These are phyloP conservation scores for Petrocephalus sullivani DNA, from an alignment of 2,797 vertebrate species.

Conservation along the genomic window DNA sequence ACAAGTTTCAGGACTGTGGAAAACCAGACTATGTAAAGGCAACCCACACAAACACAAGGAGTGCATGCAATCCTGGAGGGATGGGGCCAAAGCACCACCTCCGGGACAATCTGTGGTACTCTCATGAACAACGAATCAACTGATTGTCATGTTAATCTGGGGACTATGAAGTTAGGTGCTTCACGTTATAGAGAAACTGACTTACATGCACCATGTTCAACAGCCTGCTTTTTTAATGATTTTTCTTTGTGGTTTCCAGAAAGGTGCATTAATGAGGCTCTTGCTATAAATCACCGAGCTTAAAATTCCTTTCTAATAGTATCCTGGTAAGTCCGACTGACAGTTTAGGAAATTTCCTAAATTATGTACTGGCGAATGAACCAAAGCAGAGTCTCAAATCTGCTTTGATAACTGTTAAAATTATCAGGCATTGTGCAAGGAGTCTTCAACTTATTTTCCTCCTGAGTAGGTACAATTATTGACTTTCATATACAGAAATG, in stretches of 20 bases:
- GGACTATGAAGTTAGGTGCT: background rate
- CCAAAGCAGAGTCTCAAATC: background rate
- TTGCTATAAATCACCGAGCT: background rate
- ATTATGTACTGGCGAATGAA: background rate
- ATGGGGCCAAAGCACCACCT: background rate
- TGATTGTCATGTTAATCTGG: background rate
- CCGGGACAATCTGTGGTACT: background rate
- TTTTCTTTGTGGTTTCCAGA: background rate
- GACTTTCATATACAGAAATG: background rate
- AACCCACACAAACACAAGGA: background rate
- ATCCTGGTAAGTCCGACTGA: background rate
- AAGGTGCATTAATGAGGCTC: background rate
- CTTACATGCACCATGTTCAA: background rate
- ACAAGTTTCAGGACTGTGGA: background rate
- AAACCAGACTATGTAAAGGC: background rate
- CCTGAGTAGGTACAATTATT: background rate
- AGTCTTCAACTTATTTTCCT: background rate
- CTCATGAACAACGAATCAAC: background rate
- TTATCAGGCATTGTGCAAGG: background rate
- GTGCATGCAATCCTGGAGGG: background rate
- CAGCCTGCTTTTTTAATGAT: background rate
- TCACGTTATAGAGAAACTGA: background rate
- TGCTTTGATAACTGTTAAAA: background rate
- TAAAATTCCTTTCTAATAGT: background rate
- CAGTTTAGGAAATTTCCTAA: background rate